phyloP scores from a whole-genome alignment of 2,888 invertebrate species.

The Machimus rusticus region DNA sequence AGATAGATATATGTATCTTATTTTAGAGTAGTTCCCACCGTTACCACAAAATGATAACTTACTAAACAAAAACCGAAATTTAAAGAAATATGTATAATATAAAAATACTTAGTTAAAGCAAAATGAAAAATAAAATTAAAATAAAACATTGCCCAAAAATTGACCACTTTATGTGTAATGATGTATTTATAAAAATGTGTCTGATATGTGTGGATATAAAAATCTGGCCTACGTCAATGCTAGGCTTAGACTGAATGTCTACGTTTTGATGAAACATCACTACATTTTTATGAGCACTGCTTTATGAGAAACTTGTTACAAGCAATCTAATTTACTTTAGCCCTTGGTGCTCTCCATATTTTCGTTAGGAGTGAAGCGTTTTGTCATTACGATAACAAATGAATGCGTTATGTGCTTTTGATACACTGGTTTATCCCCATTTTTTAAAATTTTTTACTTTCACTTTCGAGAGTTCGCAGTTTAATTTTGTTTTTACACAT shows the following conservation, averaged over 20 bases:
- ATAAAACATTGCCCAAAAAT: neutral
- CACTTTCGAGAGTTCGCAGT: constrained; percentile 48
- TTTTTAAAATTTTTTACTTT: neutral
- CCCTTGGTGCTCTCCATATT: neutral
- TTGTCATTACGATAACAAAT: neutral
- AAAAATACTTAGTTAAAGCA: neutral
- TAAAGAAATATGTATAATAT: neutral
- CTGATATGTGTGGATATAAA: neutral
- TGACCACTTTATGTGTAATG: neutral
- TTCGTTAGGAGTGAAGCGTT: neutral
- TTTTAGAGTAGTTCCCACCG: neutral
- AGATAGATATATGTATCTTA: neutral
- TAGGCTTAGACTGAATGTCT: neutral
- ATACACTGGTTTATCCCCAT: neutral
- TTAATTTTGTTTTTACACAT: neutral
- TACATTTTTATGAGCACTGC: neutral
- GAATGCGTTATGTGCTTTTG: neutral
- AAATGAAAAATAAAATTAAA: neutral
- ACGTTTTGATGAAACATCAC: neutral
- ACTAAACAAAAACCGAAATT: neutral
- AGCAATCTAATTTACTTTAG: neutral
- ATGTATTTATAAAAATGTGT: neutral
- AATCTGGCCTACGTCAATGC: neutral
- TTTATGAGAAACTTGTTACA: neutral
- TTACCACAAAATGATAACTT: neutral